These are phyloP conservation scores for Noturus placidus DNA, from an alignment of 2,113 vertebrate species.

Conservation along the genomic window DNA sequence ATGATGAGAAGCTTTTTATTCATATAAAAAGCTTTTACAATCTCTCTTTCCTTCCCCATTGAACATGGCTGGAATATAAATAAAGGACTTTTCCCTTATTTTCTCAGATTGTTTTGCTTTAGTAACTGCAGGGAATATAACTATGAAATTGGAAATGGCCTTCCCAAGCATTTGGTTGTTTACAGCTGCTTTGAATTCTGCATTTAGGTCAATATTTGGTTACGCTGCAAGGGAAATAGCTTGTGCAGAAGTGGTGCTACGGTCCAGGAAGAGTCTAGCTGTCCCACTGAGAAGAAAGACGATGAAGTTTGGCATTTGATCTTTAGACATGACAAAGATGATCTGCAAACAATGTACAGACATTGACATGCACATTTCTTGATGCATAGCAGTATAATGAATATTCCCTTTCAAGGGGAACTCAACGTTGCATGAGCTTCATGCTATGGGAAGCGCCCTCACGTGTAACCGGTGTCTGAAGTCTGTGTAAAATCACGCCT, in stretches of 20 bases:
- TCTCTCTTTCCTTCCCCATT: constrained; percentile 11
- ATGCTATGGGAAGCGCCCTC: no score
- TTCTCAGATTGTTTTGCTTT: constrained; percentile 58
- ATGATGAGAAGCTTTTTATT: constrained; percentile 49
- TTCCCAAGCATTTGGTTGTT: constrained; percentile 69
- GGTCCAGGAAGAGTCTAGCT: constrained; percentile 67
- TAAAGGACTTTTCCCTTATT: constrained; percentile 48
- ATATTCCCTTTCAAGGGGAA: background rate
- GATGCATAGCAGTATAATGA: background rate
- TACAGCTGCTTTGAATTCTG: constrained; percentile 66
- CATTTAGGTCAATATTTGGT: constrained; percentile 70
- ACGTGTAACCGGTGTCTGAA: no score
- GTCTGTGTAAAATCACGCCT: no score
- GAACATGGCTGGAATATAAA: constrained; percentile 42
- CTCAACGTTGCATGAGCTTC: no score
- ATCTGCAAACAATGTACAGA: constrained; percentile 59
- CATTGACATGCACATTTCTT: constrained; percentile 4
- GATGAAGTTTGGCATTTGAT: constrained; percentile 75
- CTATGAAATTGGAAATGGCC: constrained; percentile 69
- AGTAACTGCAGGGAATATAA: constrained; percentile 60
- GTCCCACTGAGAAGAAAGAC: constrained; percentile 60
- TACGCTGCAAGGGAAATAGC: constrained; percentile 62
- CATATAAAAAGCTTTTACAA: constrained; percentile 24
- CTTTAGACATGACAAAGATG: constrained; percentile 67
- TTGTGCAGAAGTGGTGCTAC: constrained; percentile 56